Evolutionary conservation across 2,113 vertebrate genomes (phyloP), one percentile per base, ranked within the genome.

Genomic region (Pseudorectes ferrugineus): DNA sequence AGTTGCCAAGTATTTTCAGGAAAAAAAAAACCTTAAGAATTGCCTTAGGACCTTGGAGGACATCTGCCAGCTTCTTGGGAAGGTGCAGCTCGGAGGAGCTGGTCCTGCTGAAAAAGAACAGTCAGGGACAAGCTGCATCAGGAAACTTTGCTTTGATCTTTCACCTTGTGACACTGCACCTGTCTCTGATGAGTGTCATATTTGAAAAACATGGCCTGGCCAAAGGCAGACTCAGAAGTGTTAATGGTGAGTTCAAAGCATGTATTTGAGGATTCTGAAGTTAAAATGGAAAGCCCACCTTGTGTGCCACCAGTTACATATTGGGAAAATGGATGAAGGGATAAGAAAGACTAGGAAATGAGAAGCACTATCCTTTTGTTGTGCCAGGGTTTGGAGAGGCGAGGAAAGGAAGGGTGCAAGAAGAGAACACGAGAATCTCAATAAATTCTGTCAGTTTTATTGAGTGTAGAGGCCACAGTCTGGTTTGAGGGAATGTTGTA

Each of bases 391-490:
- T 52, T 76, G 26, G n/a, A 57, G 29, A 71, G 26, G 38, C 1
- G 3, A 91, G 15, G 40, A 71, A 89, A 74, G 55, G 45, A 26
- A 35, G 42, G 3, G 6, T 16, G 13, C 4, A 43, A 66, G 48
- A 87, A 63, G 19, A 62, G 48, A 95, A 25, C 6, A 57, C 8
- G 24, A 72, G 45, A 67, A 82, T 35, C 28, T 78, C 87, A 80
- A 73, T 73, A 84, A 88, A 94, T 83, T 70, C 46, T 20, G 2
- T 35, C 48, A 72, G 55, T 87, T 91, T 88, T 87, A 76, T 31
- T 59, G 78, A 54, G 38, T 89, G 74, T 84, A 42, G 52, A 77
- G 82, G 49, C 73, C 10, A 1, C 52, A 54, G 49, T 35, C 71
- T 94, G 76, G 19, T 85, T 85, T 92, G 55, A 84, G 48, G 29